Conservation (phyloP, 2,888 invertebrate species). For the Frankliniella intonsa region DNA sequence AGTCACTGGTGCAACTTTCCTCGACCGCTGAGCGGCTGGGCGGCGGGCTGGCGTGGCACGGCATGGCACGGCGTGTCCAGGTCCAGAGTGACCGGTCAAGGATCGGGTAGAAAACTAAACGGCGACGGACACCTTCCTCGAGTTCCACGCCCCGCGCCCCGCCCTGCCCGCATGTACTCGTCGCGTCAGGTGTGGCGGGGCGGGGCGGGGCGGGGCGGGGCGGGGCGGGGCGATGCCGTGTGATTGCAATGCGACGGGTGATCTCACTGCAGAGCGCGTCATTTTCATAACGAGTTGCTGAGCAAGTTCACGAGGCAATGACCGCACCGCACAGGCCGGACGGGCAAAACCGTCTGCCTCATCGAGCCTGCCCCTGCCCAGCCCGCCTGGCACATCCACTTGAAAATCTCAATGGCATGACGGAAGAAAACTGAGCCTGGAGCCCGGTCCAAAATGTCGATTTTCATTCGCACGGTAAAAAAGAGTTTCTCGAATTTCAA, state of each 20-base stretch:
- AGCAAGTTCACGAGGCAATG: slow-evolving; percentile 19
- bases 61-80: neutral
- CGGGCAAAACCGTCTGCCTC: too few relatives aligned
- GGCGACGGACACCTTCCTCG: neutral
- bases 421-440: too few relatives aligned
- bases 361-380: too few relatives aligned
- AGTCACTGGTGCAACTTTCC: neutral
- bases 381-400: too few relatives aligned
- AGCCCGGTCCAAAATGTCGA: too few relatives aligned
- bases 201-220: neutral
- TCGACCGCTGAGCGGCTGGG: neutral
- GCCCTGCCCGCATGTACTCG: neutral
- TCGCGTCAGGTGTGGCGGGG: neutral
- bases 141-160: neutral
- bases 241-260: slow-evolving; percentile 16
- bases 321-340: neutral
- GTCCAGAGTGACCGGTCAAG: slow-evolving; percentile 24
- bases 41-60: neutral
- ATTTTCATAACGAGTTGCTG: slow-evolving; percentile 23
- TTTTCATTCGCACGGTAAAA: too few relatives aligned
- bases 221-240: slow-evolving; percentile 1
- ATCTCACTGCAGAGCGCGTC: slow-evolving; percentile 5
- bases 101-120: slow-evolving; percentile 22
- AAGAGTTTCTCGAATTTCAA: too few relatives aligned
- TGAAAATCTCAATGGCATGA: too few relatives aligned